Conservation (phyloP, 1,140 invertebrate genomes). For the Drosophila hydei region DNA sequence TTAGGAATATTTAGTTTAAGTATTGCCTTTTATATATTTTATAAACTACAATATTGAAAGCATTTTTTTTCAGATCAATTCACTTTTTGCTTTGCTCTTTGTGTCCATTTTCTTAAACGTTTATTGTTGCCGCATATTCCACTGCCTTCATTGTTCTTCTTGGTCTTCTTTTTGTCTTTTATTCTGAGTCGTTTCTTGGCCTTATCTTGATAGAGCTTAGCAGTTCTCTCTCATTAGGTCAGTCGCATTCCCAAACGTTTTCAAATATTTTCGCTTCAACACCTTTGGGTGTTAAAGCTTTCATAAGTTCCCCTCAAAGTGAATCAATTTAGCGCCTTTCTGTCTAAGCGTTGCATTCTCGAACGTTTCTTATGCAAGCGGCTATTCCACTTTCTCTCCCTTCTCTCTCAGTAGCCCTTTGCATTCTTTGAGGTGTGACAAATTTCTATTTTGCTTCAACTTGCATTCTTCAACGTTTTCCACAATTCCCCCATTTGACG, state of each 20-base stretch:
- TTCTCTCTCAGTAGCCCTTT: not conserved
- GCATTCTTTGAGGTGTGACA: not conserved
- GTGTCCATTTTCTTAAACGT: not conserved
- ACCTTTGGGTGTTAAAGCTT: not conserved
- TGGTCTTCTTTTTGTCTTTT: not conserved
- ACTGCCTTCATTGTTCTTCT: too few species aligned
- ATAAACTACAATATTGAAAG: too few species aligned
- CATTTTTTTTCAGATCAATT: too few species aligned
- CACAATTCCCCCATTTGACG: not conserved
- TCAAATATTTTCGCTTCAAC: too few species aligned
- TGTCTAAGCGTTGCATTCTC: not conserved
- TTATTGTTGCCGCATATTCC: too few species aligned
- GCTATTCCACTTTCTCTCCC: not conserved
- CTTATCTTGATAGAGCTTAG: too few species aligned
- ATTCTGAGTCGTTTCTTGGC: not conserved
- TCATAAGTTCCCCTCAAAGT: not conserved
- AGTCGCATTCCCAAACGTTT: not conserved
- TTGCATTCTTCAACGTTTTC: conserved; percentile 8
- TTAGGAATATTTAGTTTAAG: too few species aligned
- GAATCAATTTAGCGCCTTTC: not conserved
- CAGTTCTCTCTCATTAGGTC: too few species aligned
- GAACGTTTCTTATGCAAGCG: not conserved
- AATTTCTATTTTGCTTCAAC: not conserved
- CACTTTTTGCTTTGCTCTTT: not conserved
- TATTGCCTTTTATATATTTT: too few species aligned